These are phyloP conservation scores for Knipowitschia caucasica DNA, from an alignment of 2,797 vertebrate genomes.

Conservation along the genomic window DNA sequence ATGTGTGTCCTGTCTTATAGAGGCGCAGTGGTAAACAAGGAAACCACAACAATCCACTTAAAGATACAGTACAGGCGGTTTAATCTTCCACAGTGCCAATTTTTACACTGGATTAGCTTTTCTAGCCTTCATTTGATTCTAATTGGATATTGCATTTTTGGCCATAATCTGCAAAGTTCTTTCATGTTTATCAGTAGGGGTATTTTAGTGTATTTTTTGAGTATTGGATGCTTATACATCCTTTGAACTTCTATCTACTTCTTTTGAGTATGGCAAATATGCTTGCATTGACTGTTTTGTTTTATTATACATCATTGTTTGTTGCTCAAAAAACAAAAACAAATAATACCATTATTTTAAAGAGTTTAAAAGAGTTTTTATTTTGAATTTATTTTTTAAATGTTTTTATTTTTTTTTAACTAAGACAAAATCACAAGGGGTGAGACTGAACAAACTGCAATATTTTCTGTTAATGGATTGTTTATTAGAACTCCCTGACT, in stretches of 20 bases:
- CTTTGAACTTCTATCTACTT: no score
- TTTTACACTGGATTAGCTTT: not conserved
- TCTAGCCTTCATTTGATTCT: not conserved
- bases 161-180: not conserved
- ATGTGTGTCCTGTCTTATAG: slow-evolving; percentile 30
- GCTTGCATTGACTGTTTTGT: no score
- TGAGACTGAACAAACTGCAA: not conserved
- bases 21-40: slow-evolving; percentile 1
- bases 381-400: no score
- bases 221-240: no score
- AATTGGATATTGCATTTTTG: slow-evolving; percentile 1
- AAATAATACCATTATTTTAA: no score
- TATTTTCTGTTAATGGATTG: not conserved
- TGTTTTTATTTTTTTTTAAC: not conserved
- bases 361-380: no score
- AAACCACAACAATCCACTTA: slow-evolving; percentile 3
- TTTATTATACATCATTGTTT: no score
- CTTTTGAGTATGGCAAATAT: no score
- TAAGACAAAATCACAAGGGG: not conserved
- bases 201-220: not conserved
- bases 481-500: not conserved
- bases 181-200: not conserved
- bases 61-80: not conserved
- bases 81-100: not conserved
- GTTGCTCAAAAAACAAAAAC: no score